Evolutionary conservation across 2,113 vertebrate genomes (phyloP).

Genomic region (Motacilla alba): DNA sequence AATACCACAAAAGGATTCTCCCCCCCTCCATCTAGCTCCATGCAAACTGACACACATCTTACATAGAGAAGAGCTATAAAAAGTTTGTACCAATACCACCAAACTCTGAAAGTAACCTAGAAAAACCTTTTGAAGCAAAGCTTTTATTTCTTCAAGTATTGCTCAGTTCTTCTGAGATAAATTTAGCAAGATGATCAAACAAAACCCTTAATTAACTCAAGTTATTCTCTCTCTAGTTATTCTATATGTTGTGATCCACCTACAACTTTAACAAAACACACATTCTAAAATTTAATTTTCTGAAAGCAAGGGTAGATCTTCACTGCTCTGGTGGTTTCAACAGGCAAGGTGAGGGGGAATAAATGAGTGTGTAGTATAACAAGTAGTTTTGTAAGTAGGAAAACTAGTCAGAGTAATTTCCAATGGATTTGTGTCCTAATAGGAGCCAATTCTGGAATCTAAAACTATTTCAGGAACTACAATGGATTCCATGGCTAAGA

Average conservation of each 20-base stretch:
- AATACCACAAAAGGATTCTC: neutral
- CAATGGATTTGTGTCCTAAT: neutral
- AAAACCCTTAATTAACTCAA: neutral
- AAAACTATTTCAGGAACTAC: neutral
- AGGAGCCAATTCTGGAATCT: neutral
- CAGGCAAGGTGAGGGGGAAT: accelerated
- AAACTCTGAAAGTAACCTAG: neutral
- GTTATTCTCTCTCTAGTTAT: neutral
- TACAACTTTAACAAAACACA: neutral
- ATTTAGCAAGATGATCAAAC: neutral
- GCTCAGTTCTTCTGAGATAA: neutral
- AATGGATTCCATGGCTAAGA: neutral
- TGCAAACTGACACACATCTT: neutral
- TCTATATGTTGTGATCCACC: neutral
- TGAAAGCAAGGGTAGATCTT: neutral
- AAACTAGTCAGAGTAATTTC: neutral
- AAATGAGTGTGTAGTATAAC: neutral
- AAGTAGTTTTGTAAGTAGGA: neutral
- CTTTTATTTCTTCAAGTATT: neutral
- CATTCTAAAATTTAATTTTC: neutral
- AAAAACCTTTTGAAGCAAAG: neutral
- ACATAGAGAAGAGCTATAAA: neutral
- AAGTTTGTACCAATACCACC: neutral
- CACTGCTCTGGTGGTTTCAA: neutral
- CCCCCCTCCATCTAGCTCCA: neutral